phyloP scores from a whole-genome alignment of 2,888 invertebrate species.

The Microplitis manilae region DNA sequence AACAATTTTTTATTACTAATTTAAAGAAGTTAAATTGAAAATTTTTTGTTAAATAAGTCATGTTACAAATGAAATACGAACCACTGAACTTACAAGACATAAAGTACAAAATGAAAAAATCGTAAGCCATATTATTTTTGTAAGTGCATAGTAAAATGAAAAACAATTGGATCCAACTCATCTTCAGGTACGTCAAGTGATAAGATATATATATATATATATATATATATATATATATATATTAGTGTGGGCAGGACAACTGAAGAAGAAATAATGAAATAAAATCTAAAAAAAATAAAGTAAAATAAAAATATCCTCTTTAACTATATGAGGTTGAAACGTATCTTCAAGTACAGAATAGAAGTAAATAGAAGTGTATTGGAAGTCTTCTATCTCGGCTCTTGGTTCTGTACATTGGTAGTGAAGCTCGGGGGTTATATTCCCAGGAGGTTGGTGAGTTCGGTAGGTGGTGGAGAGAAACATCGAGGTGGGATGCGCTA shows the following conservation, averaged over 20 bases:
- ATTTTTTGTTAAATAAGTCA: no score
- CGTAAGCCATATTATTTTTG: constrained; percentile 16
- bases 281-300: neutral
- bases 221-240: neutral
- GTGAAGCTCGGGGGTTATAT: constrained; percentile 20
- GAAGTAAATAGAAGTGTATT: constrained; percentile 31
- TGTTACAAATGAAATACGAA: no score
- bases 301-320: constrained; percentile 1
- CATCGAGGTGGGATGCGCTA: constrained; percentile 21
- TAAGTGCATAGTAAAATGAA: constrained; percentile 30
- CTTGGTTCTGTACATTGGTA: constrained; percentile 33
- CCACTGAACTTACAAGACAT: no score
- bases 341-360: constrained; percentile 9
- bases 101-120: no score
- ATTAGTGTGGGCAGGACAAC: neutral
- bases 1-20: no score
- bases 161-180: neutral
- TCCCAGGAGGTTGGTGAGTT: constrained; percentile 40
- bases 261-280: neutral
- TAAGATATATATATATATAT: neutral
- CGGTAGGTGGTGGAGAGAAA: constrained; percentile 12
- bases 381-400: constrained; percentile 15
- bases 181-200: neutral
- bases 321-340: neutral
- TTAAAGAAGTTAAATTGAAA: no score